phyloP scores from a whole-genome alignment of 2,888 invertebrate species.

The Chelonus formosanus region DNA sequence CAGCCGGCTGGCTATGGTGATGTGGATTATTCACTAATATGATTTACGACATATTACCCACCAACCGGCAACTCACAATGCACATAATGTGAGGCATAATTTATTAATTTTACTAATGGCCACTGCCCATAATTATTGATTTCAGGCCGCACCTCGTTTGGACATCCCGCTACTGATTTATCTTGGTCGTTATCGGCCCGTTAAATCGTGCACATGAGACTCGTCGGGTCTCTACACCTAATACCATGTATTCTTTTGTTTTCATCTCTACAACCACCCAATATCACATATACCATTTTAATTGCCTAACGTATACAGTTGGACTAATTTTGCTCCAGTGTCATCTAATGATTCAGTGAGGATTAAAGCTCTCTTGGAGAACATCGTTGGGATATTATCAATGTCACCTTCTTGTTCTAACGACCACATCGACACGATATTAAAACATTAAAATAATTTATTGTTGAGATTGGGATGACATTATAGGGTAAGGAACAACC shows the following conservation, averaged over 20 bases:
- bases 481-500: conserved; percentile 43
- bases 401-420: conserved; percentile 60
- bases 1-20: conserved; percentile 59
- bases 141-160: conserved; percentile 51
- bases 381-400: conserved; percentile 39
- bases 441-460: conserved; percentile 65
- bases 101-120: conserved; percentile 67
- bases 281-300: no score
- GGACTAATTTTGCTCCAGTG: no score
- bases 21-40: conserved; percentile 66
- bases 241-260: conserved; percentile 30
- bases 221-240: conserved; percentile 38
- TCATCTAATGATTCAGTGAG: no score
- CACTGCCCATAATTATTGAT: conserved; percentile 65
- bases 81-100: conserved; percentile 65
- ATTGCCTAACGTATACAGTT: no score
- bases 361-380: conserved; percentile 1
- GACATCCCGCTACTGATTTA: conserved; percentile 58
- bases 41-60: conserved; percentile 64
- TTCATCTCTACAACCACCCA: conserved; percentile 8
- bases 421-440: conserved; percentile 62
- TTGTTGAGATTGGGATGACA: conserved; percentile 51
- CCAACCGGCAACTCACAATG: conserved; percentile 61
- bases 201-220: conserved; percentile 44
- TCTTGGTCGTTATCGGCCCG: conserved; percentile 61